Conservation (phyloP, 2,113 vertebrate species). For the Vidua chalybeata region DNA sequence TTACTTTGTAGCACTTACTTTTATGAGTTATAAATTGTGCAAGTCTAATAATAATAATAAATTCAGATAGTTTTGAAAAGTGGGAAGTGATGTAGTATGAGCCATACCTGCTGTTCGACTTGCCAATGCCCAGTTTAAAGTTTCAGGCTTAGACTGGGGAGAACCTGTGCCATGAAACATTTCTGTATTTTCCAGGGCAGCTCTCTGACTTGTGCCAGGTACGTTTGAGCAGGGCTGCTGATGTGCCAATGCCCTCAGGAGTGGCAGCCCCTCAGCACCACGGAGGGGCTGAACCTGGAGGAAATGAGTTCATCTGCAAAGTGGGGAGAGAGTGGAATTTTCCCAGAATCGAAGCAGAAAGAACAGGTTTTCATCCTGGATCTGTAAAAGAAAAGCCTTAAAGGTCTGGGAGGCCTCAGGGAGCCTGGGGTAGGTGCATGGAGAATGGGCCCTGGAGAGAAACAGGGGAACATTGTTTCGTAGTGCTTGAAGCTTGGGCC, state of each 20-base stretch:
- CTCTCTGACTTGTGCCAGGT: rapidly evolving
- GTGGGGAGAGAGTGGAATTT: conserved; percentile 8
- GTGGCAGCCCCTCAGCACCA: rapidly evolving
- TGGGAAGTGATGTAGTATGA: background rate
- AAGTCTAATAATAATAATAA: background rate
- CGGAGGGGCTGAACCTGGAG: background rate
- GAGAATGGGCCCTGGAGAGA: background rate
- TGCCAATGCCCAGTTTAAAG: background rate
- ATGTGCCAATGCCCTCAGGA: background rate
- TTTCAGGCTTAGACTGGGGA: background rate
- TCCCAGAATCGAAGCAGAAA: background rate
- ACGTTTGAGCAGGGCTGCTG: background rate
- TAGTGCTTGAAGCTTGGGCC: background rate
- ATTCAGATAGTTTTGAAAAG: background rate
- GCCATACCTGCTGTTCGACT: background rate
- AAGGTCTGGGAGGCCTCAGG: background rate
- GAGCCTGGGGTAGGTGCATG: background rate
- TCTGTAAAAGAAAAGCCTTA: background rate
- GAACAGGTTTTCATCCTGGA: background rate
- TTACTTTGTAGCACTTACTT: background rate
- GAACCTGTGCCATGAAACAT: background rate
- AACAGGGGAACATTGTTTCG: conserved; percentile 47
- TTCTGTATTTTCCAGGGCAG: background rate
- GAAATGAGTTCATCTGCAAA: background rate
- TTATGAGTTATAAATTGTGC: background rate